These are phyloP conservation scores for Scalopus aquaticus DNA, from an alignment of 2,113 vertebrate genomes.

Conservation along the genomic window DNA sequence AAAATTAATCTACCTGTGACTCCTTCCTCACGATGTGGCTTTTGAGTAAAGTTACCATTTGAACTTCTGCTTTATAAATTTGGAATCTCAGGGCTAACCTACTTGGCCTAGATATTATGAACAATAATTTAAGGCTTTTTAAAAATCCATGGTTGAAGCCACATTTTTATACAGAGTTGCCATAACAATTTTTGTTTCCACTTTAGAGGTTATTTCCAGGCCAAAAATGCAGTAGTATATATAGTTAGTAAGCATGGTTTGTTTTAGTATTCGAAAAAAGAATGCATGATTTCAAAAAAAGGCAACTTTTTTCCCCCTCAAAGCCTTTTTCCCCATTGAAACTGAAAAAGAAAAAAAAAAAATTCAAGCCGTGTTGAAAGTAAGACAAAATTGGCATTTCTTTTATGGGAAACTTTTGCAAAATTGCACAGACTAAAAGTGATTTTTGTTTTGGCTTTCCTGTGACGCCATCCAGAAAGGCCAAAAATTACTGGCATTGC, in stretches of 20 bases:
- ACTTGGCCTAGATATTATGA: slow-evolving; percentile 42
- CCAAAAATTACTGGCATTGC: slow-evolving; percentile 60
- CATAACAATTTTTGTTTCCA: slow-evolving; percentile 46
- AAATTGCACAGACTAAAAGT: slow-evolving; percentile 53
- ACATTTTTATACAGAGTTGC: slow-evolving; percentile 30
- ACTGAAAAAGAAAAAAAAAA: slow-evolving; percentile 51
- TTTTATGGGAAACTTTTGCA: slow-evolving; percentile 63
- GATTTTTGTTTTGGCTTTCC: slow-evolving; percentile 73
- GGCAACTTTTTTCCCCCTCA: neutral
- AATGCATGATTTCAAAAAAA: slow-evolving; percentile 21
- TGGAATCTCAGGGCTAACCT: neutral
- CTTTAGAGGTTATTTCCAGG: slow-evolving; percentile 24
- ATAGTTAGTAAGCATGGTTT: slow-evolving; percentile 24
- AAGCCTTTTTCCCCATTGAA: slow-evolving; percentile 45
- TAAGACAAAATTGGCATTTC: slow-evolving; percentile 60
- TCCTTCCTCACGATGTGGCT: neutral
- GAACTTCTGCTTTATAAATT: slow-evolving; percentile 36
- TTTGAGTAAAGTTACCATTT: slow-evolving; percentile 16
- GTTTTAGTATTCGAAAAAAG: slow-evolving; percentile 52
- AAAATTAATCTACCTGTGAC: neutral
- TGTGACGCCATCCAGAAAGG: slow-evolving; percentile 65
- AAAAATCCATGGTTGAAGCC: slow-evolving; percentile 29
- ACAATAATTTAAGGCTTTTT: slow-evolving; percentile 57
- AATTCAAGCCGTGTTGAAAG: slow-evolving; percentile 35
- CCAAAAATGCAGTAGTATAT: neutral